Conservation (phyloP, 2,113 vertebrate species). For the Protobothrops mucrosquamatus region DNA sequence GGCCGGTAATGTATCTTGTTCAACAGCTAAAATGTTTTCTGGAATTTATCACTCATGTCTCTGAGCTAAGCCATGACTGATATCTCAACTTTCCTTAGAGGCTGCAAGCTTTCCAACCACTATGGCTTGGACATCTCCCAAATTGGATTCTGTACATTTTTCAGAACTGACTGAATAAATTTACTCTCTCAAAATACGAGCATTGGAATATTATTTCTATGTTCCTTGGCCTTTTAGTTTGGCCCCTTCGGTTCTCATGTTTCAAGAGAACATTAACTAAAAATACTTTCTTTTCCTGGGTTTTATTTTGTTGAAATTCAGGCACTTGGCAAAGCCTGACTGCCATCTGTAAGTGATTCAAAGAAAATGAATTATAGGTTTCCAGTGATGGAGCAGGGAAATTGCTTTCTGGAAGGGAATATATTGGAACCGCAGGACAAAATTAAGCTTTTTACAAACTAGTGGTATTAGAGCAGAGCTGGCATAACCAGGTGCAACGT, state of each 20-base stretch:
- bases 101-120: background rate
- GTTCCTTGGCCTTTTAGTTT: background rate
- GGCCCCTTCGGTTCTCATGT: background rate
- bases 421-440: background rate
- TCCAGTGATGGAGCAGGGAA: background rate
- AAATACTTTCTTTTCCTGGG: background rate
- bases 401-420: background rate
- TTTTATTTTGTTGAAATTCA: background rate
- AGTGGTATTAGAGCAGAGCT: background rate
- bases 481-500: background rate
- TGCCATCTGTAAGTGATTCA: slow-evolving; percentile 3
- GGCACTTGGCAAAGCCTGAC: background rate
- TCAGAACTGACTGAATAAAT: background rate
- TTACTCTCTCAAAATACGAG: background rate
- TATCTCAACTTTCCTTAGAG: background rate
- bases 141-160: background rate
- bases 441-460: background rate
- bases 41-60: background rate
- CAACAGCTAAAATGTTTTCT: background rate
- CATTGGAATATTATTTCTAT: background rate
- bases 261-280: background rate
- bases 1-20: background rate
- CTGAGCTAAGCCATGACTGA: background rate
- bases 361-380: background rate
- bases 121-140: background rate